Conservation (phyloP, 2,797 vertebrate species). For the Aeoliscus strigatus region DNA sequence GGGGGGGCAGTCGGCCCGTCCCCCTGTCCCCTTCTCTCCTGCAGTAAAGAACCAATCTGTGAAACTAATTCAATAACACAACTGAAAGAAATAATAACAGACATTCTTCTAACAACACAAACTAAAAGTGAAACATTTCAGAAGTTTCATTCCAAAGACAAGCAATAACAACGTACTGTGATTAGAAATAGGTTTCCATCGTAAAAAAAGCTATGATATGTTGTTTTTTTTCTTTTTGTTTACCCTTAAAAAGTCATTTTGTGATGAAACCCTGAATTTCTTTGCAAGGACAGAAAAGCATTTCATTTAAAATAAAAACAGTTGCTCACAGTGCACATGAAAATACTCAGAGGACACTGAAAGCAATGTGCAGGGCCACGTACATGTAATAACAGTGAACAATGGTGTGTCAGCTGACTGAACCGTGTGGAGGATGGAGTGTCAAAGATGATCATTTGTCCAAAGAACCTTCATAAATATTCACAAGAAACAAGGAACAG, state of each 20-base stretch:
- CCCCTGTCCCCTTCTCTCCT: constrained; percentile 42
- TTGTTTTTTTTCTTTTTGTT: too few species aligned
- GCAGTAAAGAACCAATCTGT: constrained; percentile 48
- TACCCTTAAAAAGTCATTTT: too few species aligned
- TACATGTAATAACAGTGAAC: constrained; percentile 23
- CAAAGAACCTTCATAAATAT: too few species aligned
- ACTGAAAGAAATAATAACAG: constrained; percentile 31
- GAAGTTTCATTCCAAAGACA: constrained; percentile 54
- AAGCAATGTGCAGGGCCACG: constrained; percentile 8
- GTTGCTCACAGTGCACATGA: constrained; percentile 4
- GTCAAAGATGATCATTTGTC: too few species aligned
- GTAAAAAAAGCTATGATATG: too few species aligned
- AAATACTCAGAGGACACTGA: constrained; percentile 20
- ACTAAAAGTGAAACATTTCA: constrained; percentile 33
- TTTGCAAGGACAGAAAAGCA: constrained; percentile 23
- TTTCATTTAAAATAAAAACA: constrained; percentile 25
- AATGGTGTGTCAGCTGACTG: background rate
- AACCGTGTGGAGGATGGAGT: too few species aligned
- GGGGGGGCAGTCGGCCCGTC: constrained; percentile 48
- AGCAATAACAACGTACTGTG: too few species aligned
- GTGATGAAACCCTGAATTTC: constrained; percentile 46
- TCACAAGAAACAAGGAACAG: too few species aligned
- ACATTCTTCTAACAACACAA: constrained; percentile 17
- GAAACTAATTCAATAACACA: constrained; percentile 49
- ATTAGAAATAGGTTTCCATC: too few species aligned